Percentiles rank a stretch among this genome's conserved stretches.
Conservation (phyloP, 2,113 vertebrate species). For the Charina bottae region DNA sequence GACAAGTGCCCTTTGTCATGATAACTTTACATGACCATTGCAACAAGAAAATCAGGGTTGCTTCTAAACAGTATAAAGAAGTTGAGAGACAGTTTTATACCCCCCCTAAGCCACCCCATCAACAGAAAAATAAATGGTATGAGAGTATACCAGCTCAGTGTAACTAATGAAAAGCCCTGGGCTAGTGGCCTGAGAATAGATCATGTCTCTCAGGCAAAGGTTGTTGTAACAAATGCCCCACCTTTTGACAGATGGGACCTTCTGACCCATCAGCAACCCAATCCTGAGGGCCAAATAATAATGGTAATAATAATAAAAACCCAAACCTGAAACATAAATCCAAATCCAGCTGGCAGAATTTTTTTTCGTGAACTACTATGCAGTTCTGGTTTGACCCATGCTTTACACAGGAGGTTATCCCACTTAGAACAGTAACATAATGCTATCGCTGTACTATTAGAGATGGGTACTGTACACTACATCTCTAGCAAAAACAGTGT, state of each 20-base stretch:
- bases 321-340: not conserved
- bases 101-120: not conserved
- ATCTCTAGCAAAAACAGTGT: not conserved
- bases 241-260: not conserved
- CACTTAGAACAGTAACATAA: not conserved
- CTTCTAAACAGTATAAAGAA: slow-evolving; percentile 13
- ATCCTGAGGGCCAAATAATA: not conserved
- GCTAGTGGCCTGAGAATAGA: not conserved
- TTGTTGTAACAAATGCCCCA: not conserved
- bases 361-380: not conserved
- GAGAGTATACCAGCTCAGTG: not conserved
- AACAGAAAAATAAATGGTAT: not conserved
- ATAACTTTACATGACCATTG: not conserved
- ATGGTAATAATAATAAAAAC: not conserved
- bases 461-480: not conserved
- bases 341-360: not conserved
- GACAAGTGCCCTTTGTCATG: slow-evolving; percentile 18
- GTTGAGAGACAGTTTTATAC: slow-evolving; percentile 2
- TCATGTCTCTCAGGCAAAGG: not conserved
- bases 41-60: slow-evolving; percentile 19
- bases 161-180: not conserved
- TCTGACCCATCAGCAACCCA: not conserved
- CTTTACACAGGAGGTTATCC: not conserved
- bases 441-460: not conserved
- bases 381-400: not conserved